Base-by-base conservation (phyloP, 2,888 invertebrate species). In the Noctua janthina region DNA sequence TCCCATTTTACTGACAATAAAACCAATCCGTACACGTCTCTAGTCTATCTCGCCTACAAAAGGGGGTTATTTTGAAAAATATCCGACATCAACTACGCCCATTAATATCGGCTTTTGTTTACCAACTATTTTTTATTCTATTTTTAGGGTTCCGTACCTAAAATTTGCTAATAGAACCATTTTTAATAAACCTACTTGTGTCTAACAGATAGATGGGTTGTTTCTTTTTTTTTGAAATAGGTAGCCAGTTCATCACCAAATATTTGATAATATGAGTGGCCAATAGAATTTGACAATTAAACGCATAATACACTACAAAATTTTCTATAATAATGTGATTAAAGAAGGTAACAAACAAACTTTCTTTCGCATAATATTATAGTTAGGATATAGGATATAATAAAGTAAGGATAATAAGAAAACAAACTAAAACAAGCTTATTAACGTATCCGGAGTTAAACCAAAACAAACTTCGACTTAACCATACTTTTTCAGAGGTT, bases 41-140 rank as follows among this genome's bases (percentile, higher is more conserved):
- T 1, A 75, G 76, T 78, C 66, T 81, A 82, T 86, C 80, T 77
- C 82, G 71, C 76, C 81, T 69, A 68, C 80, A 84, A 80, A 76
- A 83, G 81, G 74, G 88, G 82, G 87, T 83, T 87, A 87, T 87
- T 89, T 84, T 88, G 86, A 86, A 64, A 87, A 81, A 89, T 85
- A 59, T 11, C 69, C 68, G 7, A 23, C 87, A 90, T 91, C 87
- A 91, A 91, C 90, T 91, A 91, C 87, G 90, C 85, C 82, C 87
- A 89, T 94, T 92, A 93, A 94, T 93, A 90, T 84, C 85, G 43
- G 73, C 79, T 87, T 90, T 94, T 94, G 94, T 95, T 94, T 93
- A 91, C 91, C 73, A 85, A 89, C 88, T 88, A 90, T 88, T 89
- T 88, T 64, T 67, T 84, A 86, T 81, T 23, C 0, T 15, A 2